phyloP scores from a whole-genome alignment of 1,140 invertebrate genomes.

The Prorops nasuta region DNA sequence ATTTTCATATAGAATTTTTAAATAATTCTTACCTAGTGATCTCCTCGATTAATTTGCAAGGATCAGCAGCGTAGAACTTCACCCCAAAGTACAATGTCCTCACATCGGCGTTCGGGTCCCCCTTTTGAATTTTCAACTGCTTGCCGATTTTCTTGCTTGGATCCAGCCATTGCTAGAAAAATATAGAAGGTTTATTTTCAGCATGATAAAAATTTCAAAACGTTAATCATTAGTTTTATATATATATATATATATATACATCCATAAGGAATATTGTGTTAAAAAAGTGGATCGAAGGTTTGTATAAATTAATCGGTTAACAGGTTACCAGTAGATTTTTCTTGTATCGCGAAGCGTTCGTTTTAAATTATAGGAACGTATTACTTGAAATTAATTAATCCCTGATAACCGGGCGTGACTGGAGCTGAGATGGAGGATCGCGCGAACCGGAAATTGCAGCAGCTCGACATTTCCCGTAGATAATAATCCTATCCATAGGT shows the following conservation, averaged over 20 bases:
- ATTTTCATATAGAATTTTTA: too few relatives aligned
- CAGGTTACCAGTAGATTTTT: not conserved
- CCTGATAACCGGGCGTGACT: not conserved
- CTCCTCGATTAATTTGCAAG: constrained; percentile 91
- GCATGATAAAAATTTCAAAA: too few relatives aligned
- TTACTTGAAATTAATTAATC: constrained; percentile 10
- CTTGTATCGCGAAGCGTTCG: not conserved
- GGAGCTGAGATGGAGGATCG: constrained; percentile 19
- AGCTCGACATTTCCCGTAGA: constrained; percentile 42
- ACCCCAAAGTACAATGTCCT: constrained; percentile 96
- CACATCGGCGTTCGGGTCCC: constrained; percentile 64
- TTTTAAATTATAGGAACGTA: not conserved
- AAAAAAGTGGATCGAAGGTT: too few relatives aligned
- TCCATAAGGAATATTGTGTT: too few relatives aligned
- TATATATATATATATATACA: not conserved
- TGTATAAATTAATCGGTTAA: too few relatives aligned
- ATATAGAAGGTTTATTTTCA: too few relatives aligned
- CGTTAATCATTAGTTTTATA: not conserved
- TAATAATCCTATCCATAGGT: constrained; percentile 39
- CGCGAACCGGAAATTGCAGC: constrained; percentile 44
- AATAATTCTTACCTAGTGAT: constrained; percentile 94
- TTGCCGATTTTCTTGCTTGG: constrained; percentile 78
- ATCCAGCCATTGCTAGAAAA: constrained; percentile 85
- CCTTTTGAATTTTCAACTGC: constrained; percentile 72
- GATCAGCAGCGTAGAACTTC: constrained; percentile 98